These are phyloP conservation scores for Lepidurus couesii DNA, from an alignment of 1,140 invertebrate genomes.

Conservation along the genomic window DNA sequence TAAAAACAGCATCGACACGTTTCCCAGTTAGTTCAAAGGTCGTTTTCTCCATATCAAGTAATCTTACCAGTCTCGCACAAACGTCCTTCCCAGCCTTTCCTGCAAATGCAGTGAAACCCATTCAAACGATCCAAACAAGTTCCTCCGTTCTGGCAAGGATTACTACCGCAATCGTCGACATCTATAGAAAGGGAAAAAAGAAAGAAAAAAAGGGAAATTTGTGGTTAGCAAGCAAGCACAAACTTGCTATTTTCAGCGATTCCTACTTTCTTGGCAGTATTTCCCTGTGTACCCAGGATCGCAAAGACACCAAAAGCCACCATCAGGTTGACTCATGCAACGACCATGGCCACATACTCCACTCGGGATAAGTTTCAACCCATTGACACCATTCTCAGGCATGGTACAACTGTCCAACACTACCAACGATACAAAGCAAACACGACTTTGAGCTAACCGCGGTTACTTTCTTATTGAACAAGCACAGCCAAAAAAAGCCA, in stretches of 20 bases:
- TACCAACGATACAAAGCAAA: conserved; percentile 35
- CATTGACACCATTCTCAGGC: conserved; percentile 38
- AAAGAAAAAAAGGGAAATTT: background rate
- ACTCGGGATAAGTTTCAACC: conserved; percentile 41
- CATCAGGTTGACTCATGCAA: conserved; percentile 59
- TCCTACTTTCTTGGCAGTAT: conserved; percentile 66
- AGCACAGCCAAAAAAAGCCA: background rate
- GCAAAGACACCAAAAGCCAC: conserved; percentile 62
- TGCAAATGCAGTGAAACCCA: conserved; percentile 69
- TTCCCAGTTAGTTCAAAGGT: conserved; percentile 29
- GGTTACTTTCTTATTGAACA: background rate
- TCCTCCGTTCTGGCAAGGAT: conserved; percentile 46
- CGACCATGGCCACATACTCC: conserved; percentile 67
- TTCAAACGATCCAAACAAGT: conserved; percentile 71
- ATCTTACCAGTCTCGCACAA: conserved; percentile 64
- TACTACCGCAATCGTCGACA: conserved; percentile 40
- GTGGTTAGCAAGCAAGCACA: background rate
- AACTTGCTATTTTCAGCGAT: conserved; percentile 7
- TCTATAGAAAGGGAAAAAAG: conserved; percentile 36
- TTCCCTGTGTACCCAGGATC: conserved; percentile 80
- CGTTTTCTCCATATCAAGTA: background rate
- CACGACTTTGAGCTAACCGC: background rate
- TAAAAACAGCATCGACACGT: conserved; percentile 36
- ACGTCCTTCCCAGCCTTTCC: conserved; percentile 71
- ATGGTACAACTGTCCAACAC: conserved; percentile 50